Percentiles rank a stretch among this genome's conserved stretches.
Conservation (phyloP, 2,888 invertebrate species). For the Phaedon cochleariae region DNA sequence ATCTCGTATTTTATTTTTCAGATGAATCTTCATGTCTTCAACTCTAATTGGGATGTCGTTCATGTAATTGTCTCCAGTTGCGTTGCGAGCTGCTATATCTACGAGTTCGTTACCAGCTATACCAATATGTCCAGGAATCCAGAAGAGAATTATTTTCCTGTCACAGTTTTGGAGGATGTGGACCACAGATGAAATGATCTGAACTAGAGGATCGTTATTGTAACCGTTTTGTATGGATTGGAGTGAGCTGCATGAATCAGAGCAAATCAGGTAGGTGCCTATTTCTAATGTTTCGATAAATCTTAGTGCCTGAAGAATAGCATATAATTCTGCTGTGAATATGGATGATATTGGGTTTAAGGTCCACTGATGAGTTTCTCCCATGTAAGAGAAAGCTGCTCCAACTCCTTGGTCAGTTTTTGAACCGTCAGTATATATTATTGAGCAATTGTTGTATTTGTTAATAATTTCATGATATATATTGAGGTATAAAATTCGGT, state of each 20-base stretch:
- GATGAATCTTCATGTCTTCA: background rate
- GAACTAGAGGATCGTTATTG: background rate
- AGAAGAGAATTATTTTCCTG: background rate
- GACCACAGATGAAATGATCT: background rate
- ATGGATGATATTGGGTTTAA: slow-evolving; percentile 3
- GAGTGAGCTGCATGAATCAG: slow-evolving; percentile 11
- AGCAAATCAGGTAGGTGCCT: slow-evolving; percentile 1
- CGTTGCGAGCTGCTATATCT: slow-evolving; percentile 2
- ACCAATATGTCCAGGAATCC: slow-evolving; percentile 6
- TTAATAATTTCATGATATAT: slow-evolving; percentile 5
- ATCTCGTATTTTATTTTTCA: slow-evolving; percentile 7
- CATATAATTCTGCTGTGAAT: background rate
- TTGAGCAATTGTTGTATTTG: too few species aligned
- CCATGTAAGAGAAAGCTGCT: too few species aligned
- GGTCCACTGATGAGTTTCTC: background rate
- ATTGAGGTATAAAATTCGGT: slow-evolving; percentile 2
- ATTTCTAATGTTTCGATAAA: slow-evolving; percentile 4
- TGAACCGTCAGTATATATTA: background rate
- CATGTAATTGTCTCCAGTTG: background rate
- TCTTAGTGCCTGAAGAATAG: background rate
- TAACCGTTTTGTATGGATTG: slow-evolving; percentile 1
- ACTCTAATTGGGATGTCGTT: slow-evolving; percentile 5
- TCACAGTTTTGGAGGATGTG: slow-evolving; percentile 5
- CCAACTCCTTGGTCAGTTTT: background rate
- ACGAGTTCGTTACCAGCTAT: too few species aligned